Conservation (phyloP, 2,113 vertebrate genomes). For the Entomyzon cyanotis region DNA sequence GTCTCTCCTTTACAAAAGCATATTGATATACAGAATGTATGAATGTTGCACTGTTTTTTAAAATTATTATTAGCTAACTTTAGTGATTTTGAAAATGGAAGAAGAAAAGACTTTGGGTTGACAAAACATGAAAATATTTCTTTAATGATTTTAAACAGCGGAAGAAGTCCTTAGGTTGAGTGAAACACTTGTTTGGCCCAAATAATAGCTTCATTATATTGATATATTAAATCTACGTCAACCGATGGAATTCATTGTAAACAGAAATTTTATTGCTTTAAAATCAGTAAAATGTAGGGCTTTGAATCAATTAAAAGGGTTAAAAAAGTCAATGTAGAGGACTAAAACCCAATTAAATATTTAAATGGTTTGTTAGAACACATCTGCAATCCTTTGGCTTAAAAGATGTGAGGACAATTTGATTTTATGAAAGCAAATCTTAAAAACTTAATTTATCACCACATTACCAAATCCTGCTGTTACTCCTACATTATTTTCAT, state of each 20-base stretch:
- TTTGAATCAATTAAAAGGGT: not conserved
- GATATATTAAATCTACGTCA: not conserved
- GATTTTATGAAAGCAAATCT: not conserved
- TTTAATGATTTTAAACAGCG: not conserved
- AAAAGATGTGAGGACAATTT: not conserved
- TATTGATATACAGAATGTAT: not conserved
- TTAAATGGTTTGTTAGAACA: not conserved
- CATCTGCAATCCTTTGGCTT: not conserved
- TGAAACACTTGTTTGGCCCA: not conserved
- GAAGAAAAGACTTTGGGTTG: not conserved
- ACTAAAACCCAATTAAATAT: not conserved
- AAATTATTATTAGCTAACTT: not conserved
- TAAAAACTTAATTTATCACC: not conserved
- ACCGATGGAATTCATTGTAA: not conserved
- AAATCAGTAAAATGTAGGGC: not conserved
- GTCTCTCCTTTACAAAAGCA: not conserved
- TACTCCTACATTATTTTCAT: not conserved
- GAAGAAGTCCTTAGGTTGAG: not conserved
- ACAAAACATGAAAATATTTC: not conserved
- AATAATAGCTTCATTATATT: not conserved
- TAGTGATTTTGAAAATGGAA: not conserved
- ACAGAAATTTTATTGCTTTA: not conserved
- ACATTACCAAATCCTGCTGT: not conserved
- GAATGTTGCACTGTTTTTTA: not conserved
- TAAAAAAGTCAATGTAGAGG: not conserved